These are phyloP conservation scores for Bovichtus variegatus DNA, from an alignment of 2,797 vertebrate species.

Conservation along the genomic window DNA sequence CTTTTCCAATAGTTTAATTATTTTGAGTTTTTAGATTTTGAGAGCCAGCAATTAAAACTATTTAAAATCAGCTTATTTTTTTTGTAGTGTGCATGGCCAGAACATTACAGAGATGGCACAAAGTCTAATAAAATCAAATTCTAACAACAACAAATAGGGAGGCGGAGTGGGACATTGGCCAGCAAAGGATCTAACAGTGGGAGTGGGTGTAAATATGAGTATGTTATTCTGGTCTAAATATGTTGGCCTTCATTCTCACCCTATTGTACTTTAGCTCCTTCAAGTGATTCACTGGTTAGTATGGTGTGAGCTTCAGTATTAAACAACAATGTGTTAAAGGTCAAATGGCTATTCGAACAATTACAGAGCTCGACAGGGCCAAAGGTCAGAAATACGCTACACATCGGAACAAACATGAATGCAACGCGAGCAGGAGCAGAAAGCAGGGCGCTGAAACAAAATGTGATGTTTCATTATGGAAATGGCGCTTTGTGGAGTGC, in stretches of 20 bases:
- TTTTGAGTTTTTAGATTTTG: neutral
- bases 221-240: conserved; percentile 36
- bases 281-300: conserved; percentile 20
- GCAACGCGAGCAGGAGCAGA: conserved; percentile 63
- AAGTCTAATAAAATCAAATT: conserved; percentile 24
- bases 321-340: conserved; percentile 16
- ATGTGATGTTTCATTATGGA: conserved; percentile 84
- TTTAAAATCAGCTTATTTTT: conserved; percentile 12
- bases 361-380: conserved; percentile 25
- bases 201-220: conserved; percentile 37
- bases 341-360: conserved; percentile 24
- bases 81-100: neutral
- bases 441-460: conserved; percentile 73
- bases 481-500: conserved; percentile 78
- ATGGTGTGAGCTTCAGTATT: conserved; percentile 9
- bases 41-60: neutral
- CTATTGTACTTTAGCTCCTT: conserved; percentile 15
- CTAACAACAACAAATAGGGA: neutral
- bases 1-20: too few relatives aligned
- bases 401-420: conserved; percentile 45
- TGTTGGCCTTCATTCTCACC: conserved; percentile 38
- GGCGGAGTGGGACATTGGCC: conserved; percentile 21
- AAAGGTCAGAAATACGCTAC: conserved; percentile 43
- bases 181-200: conserved; percentile 32
- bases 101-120: conserved; percentile 28